Conservation (phyloP, 2,888 invertebrate genomes). For the Diarsia rubi region DNA sequence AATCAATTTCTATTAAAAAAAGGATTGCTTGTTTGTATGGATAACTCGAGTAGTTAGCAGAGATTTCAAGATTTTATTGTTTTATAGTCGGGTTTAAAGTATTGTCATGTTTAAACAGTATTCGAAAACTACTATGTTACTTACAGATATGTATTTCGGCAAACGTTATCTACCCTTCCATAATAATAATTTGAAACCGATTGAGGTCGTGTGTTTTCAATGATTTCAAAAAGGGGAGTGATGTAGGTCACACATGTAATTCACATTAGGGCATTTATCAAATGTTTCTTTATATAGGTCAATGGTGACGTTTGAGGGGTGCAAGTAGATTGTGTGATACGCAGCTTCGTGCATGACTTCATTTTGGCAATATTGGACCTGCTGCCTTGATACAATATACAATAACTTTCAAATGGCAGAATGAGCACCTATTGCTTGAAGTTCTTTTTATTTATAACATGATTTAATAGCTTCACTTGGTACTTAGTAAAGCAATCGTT, state of each 20-base stretch:
- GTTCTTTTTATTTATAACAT: neutral
- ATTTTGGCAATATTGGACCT: neutral
- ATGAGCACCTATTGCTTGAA: neutral
- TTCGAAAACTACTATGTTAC: neutral
- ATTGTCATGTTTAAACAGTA: conserved; percentile 5
- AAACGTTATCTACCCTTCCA: conserved; percentile 28
- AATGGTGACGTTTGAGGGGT: conserved; percentile 3
- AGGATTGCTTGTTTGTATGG: conserved; percentile 4
- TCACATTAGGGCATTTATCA: conserved; percentile 9
- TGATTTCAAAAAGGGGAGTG: conserved; percentile 28
- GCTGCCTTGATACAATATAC: neutral
- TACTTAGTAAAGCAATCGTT: neutral
- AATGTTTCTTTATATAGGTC: conserved; percentile 27
- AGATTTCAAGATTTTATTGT: conserved; percentile 30
- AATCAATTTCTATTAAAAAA: conserved; percentile 17
- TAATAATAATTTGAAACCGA: conserved; percentile 10
- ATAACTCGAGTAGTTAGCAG: conserved; percentile 21
- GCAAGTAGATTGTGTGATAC: neutral
- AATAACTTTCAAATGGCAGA: neutral
- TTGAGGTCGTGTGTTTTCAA: conserved; percentile 8
- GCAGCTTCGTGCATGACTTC: neutral
- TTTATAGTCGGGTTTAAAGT: conserved; percentile 12
- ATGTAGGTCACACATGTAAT: conserved; percentile 43
- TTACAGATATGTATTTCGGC: neutral
- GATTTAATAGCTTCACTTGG: neutral